Evolutionary conservation across 1,140 invertebrate genomes (phyloP).

Genomic region (Meloidogyne floridensis): DNA sequence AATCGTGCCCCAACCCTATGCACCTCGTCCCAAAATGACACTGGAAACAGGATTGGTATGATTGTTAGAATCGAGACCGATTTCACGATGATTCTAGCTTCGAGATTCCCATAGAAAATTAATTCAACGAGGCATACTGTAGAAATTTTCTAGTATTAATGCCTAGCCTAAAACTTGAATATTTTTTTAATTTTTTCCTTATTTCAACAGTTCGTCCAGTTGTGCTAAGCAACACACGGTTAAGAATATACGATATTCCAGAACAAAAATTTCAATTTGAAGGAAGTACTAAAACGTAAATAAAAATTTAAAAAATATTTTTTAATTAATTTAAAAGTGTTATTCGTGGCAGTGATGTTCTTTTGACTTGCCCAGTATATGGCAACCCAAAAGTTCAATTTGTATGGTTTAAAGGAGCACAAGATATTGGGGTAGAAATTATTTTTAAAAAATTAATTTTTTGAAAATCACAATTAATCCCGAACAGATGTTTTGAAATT

Average conservation of each 20-base stretch:
- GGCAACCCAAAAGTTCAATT: slow-evolving; percentile 37
- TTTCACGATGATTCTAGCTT: too few relatives aligned
- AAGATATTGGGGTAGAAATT: slow-evolving; percentile 27
- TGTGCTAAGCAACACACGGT: slow-evolving; percentile 36
- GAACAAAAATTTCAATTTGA: slow-evolving; percentile 40
- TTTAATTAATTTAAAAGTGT: slow-evolving; percentile 16
- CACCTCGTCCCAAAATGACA: too few relatives aligned
- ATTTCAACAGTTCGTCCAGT: slow-evolving; percentile 41
- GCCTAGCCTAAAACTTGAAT: not conserved
- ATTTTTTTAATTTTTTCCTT: not conserved
- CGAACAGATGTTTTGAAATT: too few relatives aligned
- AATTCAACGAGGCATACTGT: too few relatives aligned
- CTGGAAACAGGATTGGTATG: too few relatives aligned
- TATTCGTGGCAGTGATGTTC: slow-evolving; percentile 32
- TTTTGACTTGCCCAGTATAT: slow-evolving; percentile 38
- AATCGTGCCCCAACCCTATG: too few relatives aligned
- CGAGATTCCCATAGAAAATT: too few relatives aligned
- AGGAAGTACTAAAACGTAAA: slow-evolving; percentile 14
- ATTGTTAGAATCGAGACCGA: too few relatives aligned
- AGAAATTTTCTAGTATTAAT: too few relatives aligned
- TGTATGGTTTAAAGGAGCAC: slow-evolving; percentile 25
- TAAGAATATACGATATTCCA: slow-evolving; percentile 38
- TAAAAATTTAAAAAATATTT: not conserved
- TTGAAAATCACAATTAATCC: too few relatives aligned
- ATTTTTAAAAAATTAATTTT: not conserved